Evolutionary conservation across 1,140 invertebrate species (phyloP).

Genomic region (Phocides pigmalion): DNA sequence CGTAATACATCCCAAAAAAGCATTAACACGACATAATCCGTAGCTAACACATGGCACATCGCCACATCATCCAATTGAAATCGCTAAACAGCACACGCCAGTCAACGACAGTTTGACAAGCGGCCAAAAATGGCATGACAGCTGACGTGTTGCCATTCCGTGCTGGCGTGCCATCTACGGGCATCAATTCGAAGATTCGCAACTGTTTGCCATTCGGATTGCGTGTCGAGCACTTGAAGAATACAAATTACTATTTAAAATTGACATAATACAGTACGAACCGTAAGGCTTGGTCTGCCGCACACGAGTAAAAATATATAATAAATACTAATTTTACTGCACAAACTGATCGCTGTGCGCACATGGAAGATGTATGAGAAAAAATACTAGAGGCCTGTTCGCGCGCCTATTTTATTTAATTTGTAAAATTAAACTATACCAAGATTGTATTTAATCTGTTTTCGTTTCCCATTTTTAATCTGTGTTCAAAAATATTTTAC

Average conservation of each 20-base stretch:
- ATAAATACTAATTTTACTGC: too few species aligned
- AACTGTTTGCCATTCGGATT: constrained; percentile 16
- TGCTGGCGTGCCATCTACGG: background rate
- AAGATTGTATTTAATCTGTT: too few species aligned
- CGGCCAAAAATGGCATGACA: constrained; percentile 1
- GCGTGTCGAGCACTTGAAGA: background rate
- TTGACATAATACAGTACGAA: constrained; percentile 13
- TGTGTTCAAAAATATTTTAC: too few species aligned
- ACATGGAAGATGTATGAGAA: too few species aligned
- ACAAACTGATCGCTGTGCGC: too few species aligned
- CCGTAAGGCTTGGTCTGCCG: background rate
- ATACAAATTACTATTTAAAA: constrained; percentile 9
- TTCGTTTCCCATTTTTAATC: too few species aligned
- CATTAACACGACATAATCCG: background rate
- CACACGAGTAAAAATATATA: background rate
- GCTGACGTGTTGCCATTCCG: background rate
- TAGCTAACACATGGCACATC: background rate
- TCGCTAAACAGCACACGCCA: background rate
- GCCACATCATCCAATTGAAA: background rate
- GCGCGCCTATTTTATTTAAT: too few species aligned
- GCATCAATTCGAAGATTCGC: background rate
- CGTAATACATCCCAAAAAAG: too few species aligned
- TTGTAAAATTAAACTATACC: too few species aligned
- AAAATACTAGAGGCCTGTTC: too few species aligned
- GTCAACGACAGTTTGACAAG: constrained; percentile 5